Evolutionary conservation across 64 coral and sea anemone genomes (phyloP).

Genomic region (Montipora efflorescens): DNA sequence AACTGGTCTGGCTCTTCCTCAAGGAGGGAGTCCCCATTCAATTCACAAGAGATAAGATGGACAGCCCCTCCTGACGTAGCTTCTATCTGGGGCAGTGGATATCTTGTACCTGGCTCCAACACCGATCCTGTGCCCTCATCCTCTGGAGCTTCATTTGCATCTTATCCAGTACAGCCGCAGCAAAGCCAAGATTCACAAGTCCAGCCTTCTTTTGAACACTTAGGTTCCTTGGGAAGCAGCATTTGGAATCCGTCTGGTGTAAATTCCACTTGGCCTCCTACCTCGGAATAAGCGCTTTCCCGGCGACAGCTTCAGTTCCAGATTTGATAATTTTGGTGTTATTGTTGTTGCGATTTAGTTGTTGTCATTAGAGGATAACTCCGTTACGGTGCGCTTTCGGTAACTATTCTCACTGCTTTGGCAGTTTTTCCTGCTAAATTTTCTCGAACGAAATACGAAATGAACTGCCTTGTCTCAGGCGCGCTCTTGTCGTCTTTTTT

Average conservation of each 20-base stretch:
- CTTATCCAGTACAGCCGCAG: slow-evolving; percentile 41
- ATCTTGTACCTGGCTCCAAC: slow-evolving; percentile 8
- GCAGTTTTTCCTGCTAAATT: neutral
- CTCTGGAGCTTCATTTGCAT: slow-evolving; percentile 26
- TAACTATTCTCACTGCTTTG: neutral
- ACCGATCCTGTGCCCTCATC: slow-evolving; percentile 36
- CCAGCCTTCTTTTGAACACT: slow-evolving; percentile 59
- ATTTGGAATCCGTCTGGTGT: slow-evolving; percentile 53
- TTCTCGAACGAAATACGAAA: no score
- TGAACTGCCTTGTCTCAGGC: no score
- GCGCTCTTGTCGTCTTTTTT: neutral
- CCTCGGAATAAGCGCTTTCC: slow-evolving; percentile 57
- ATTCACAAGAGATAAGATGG: slow-evolving; percentile 46
- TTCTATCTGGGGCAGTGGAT: slow-evolving; percentile 66
- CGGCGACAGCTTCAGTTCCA: neutral
- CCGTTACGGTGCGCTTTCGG: neutral
- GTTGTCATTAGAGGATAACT: neutral
- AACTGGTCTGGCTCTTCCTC: slow-evolving; percentile 30
- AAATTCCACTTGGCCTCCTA: slow-evolving; percentile 74
- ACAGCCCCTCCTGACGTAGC: slow-evolving; percentile 49
- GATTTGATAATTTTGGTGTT: slow-evolving; percentile 16
- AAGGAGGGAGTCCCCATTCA: slow-evolving; percentile 25
- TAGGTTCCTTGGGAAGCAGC: slow-evolving; percentile 60
- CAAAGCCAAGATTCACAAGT: slow-evolving; percentile 53
- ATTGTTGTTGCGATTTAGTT: neutral